These are phyloP conservation scores for Heliothis virescens DNA, from an alignment of 1,140 invertebrate genomes.

Conservation along the genomic window DNA sequence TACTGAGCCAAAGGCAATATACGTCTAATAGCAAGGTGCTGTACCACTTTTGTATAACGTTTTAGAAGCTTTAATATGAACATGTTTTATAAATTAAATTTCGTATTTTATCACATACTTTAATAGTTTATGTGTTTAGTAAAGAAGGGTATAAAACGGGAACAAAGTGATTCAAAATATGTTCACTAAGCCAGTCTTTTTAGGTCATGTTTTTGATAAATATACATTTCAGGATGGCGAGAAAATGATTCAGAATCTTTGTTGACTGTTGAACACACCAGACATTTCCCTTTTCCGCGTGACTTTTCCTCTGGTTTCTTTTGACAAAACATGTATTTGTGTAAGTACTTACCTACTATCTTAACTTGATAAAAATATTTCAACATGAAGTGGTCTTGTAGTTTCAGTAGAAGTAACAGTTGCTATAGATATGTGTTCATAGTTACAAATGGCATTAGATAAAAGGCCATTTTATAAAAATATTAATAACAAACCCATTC, in stretches of 20 bases:
- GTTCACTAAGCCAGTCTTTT: constrained; percentile 25
- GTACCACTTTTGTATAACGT: constrained; percentile 71
- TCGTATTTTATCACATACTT: constrained; percentile 49
- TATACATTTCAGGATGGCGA: constrained; percentile 20
- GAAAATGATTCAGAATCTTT: background rate
- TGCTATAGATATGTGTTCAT: constrained; percentile 26
- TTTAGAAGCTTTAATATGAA: constrained; percentile 78
- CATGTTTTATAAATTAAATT: constrained; percentile 73
- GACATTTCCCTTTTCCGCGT: background rate
- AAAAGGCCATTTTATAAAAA: constrained; percentile 11
- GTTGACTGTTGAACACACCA: background rate
- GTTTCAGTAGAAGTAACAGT: constrained; percentile 18
- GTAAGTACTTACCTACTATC: constrained; percentile 15
- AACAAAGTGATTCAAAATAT: constrained; percentile 21
- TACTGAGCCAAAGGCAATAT: constrained; percentile 82
- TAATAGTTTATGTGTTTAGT: constrained; percentile 21
- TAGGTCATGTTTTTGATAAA: constrained; percentile 33
- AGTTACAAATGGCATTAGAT: constrained; percentile 11
- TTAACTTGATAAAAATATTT: background rate
- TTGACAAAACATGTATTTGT: background rate
- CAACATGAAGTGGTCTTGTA: constrained; percentile 23
- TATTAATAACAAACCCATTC: background rate
- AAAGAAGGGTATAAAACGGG: constrained; percentile 32
- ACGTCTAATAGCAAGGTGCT: constrained; percentile 80
- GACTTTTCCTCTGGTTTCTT: background rate